Evolutionary conservation across 1,140 invertebrate species (phyloP), one percentile per base, ranked within the genome.

Genomic region (Leucophenga varia): DNA sequence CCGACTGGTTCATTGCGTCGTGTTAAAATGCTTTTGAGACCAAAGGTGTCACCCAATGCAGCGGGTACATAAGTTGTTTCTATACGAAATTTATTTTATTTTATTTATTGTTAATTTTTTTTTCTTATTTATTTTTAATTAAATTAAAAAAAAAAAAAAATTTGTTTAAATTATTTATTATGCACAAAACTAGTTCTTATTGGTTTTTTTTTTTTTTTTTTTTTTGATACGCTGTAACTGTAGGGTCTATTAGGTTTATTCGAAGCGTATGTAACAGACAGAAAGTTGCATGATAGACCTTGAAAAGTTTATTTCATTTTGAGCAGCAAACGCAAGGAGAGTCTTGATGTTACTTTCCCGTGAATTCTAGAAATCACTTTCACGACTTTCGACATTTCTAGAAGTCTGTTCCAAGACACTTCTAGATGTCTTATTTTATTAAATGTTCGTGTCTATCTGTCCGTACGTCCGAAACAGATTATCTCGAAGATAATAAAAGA

Each of bases 11-110:
- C 64, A 3, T 36, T 67, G 18, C 41, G 52, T 7, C 57, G 52
- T 25, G 54, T 67, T 8, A 63, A 59, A 19, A 68, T 67, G 59
- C 18, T 68, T 3, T 63, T 67, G 8, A 30, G 64, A 14, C 64
- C 64, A 30, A 30, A 30, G 7, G 7, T n/a, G 25, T 30, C n/a
- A 30, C 7, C n/a, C 7, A 30, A 30, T 30, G 12, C 7, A 30
- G 25, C 7, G 25, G 7, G 25, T 8, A 30, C n/a, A n/a, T 30
- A 8, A 30, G 12, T 30, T 30, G 12, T 8, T 30, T 30, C n/a
- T 30, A 30, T 8, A 30, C 25, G 12, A 30, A 30, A 30, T 30
- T 30, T 7, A n/a, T 30, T 7, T 30, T n/a, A 30, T 8, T n/a
- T 30, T 30, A 30, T 30, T 7, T 30, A 30, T 30, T 30, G 7